Evolutionary conservation across 2,113 vertebrate genomes (phyloP), one percentile per base, ranked within the genome.

Genomic region (Saimiri boliviensis): DNA sequence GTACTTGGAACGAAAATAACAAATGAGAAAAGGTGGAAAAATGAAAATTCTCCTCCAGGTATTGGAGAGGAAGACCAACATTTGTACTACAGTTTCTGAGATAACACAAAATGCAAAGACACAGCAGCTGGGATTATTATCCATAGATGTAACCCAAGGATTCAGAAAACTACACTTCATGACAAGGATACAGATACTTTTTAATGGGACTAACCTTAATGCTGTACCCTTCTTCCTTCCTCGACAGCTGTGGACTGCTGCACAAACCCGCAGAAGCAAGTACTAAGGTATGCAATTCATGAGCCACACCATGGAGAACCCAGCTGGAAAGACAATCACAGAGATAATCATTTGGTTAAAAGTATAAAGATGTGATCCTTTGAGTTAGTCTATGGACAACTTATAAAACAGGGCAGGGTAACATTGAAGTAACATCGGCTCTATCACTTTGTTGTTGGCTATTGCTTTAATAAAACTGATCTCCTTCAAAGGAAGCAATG

Each of bases 61-160:
- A 45, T 0, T 49, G 13, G 19, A 86, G 2, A 49, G 4, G 17
- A 66, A 17, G 20, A 11, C 13, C n/a, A 13, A 8, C 23, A 8
- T 35, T 27, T 54, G 23, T n/a, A 66, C 32, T 54, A 5, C 14
- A 56, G 17, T 74, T 81, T 42, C 32, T 11, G 8, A 47, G 58
- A 82, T 42, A 73, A 2, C 58, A 32, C 20, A 45, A 73, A 32
- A n/a, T 2, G 40, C 83, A 45, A 12, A n/a, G 54, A 54, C 30
- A 27, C 3, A 49, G 1, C 30, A 19, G 6, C 27, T 25, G 8
- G 0, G 13, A 45, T 16, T 25, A 19, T 19, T 35, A 40, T 9
- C 30, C 42, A 60, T 8, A 71, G 42, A 58, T 12, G 7, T 17
- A 37, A 19, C 3, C 21, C 58, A 79, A 3, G 13, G 5, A 30